Evolutionary conservation across 2,888 invertebrate genomes (phyloP), one percentile per base, ranked within the genome.

Genomic region (Heliconius ismenius): DNA sequence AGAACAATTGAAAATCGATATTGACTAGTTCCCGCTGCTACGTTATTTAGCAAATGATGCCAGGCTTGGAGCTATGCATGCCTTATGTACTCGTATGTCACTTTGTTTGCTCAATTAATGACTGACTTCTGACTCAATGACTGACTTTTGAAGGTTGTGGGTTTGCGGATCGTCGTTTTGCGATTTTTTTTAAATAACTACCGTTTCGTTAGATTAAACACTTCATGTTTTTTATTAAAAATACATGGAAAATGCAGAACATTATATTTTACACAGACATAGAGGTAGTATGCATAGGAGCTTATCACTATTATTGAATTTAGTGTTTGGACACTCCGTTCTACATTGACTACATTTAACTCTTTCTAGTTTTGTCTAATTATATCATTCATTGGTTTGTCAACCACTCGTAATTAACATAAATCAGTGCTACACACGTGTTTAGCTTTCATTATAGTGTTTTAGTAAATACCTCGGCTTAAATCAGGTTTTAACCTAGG

Each of bases 1-100:
- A 36, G 26, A 79, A 43, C 76, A 76, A 78, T 78, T 73, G 78
- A 79, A 79, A 79, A 75, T 78, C 79, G 73, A 79, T 79, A 76
- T 73, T 28, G 63, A 60, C 68, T 26, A 24, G 54, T 58, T 65
- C 63, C 24, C 65, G 54, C 60, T 58, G 3, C 13, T 65, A n/a
- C 54, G 54, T 54, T 58, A 58, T 70, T 54, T 28, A 32, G 54
- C n/a, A 32, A 70, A 9, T 64, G 28, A 32, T 28, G 11, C n/a
- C 36, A 13, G 2, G 21, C 13, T 54, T 58, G 24, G 11, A 24
- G 15, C 49, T 65, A 65, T 65, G 32, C 3, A 18, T 49, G 24
- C 1, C n/a, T 9, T 43, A 43, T 63, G 28, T 63, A 63, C 24
- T n/a, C 10, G 4, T 60, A 62, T 13, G 6, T 62, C 26, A 15